A percentile compares a stretch with the other conserved stretches of the same genome.
Conservation (phyloP, 2,797 vertebrate species). For the Gymnoscopelus braueri region DNA sequence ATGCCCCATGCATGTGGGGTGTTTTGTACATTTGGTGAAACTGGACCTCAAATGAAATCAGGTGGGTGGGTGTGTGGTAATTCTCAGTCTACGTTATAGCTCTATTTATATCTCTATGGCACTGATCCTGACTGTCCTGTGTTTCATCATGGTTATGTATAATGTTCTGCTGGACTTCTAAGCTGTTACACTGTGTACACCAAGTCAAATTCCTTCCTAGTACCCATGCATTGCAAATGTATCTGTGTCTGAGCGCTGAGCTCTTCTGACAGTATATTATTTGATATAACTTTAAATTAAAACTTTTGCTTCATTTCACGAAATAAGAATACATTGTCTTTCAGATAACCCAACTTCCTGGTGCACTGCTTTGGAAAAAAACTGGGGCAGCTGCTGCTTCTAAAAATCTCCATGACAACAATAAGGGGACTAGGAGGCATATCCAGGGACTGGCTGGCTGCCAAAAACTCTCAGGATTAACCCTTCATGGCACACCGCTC, state of each 20-base stretch:
- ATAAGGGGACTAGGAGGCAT: constrained; percentile 58
- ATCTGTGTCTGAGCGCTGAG: no score
- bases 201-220: no score
- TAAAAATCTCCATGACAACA: constrained; percentile 77
- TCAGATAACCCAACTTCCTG: constrained; percentile 72
- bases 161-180: no score
- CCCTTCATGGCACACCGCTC: constrained; percentile 74
- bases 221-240: no score
- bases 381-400: constrained; percentile 67
- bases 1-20: constrained; percentile 47
- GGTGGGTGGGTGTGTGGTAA: constrained; percentile 44
- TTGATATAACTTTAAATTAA: neutral
- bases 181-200: no score
- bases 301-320: neutral
- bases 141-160: neutral
- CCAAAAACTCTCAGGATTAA: constrained; percentile 67
- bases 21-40: constrained; percentile 69
- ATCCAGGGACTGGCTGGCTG: constrained; percentile 69
- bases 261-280: no score
- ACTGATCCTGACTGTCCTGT: neutral
- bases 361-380: constrained; percentile 67
- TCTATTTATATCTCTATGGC: neutral
- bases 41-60: constrained; percentile 78
- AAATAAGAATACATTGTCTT: constrained; percentile 29
- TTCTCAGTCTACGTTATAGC: neutral